Evolutionary conservation across 2,113 vertebrate genomes (phyloP).

Genomic region (Cnemophilus loriae): DNA sequence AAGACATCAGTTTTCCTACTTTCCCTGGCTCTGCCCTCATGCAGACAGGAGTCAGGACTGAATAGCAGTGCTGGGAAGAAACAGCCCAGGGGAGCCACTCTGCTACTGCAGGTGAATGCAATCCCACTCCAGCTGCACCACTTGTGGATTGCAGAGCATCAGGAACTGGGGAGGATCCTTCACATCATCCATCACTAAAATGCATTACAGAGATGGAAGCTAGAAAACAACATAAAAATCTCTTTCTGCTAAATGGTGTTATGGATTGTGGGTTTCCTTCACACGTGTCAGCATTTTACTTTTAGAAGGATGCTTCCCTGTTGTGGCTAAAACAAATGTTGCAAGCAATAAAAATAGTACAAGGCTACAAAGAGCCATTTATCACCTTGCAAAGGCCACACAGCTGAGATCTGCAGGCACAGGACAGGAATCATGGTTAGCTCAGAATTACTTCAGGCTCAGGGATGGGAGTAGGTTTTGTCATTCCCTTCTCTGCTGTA

Average conservation of each 20-base stretch:
- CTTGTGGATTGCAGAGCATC: not conserved
- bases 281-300: slow-evolving; percentile 10
- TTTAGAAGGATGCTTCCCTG: not conserved
- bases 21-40: not conserved
- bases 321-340: slow-evolving; percentile 9
- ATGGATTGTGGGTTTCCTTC: not conserved
- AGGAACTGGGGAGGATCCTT: not conserved
- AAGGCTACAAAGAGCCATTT: not conserved
- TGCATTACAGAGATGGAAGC: not conserved
- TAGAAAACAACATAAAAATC: slow-evolving; percentile 13
- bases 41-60: not conserved
- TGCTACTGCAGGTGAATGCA: not conserved
- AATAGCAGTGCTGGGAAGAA: not conserved
- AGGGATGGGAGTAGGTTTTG: not conserved
- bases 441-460: not conserved
- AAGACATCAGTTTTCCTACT: not conserved
- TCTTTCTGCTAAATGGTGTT: slow-evolving; percentile 12
- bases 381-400: not conserved
- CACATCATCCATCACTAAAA: not conserved
- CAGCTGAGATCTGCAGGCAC: not conserved
- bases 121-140: not conserved
- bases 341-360: not conserved
- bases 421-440: not conserved
- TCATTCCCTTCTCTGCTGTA: not conserved
- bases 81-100: not conserved